phyloP scores from a whole-genome alignment of 2,797 vertebrate genomes.

The Etheostoma nigrum region DNA sequence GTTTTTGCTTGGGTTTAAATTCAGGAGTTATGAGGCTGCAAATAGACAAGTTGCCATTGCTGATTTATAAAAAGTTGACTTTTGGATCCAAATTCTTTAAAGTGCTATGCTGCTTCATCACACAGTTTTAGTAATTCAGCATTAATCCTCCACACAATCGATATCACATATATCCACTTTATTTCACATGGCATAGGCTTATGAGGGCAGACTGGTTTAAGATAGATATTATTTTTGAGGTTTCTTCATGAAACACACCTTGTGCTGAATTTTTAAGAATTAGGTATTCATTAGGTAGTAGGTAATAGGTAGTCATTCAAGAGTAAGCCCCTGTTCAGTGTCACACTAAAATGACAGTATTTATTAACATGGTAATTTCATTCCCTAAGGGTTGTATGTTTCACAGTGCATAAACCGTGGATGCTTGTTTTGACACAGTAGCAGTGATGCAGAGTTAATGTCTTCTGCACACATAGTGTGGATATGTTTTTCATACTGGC shows the following conservation, averaged over 20 bases:
- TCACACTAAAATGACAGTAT: background rate
- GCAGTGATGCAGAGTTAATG: slow-evolving; percentile 12
- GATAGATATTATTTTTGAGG: background rate
- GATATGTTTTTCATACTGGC: background rate
- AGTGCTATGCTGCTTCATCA: slow-evolving; percentile 1
- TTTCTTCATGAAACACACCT: background rate
- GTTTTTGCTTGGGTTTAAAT: slow-evolving; percentile 4
- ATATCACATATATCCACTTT: background rate
- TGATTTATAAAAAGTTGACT: slow-evolving; percentile 10
- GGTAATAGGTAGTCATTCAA: background rate
- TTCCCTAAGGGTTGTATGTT: background rate
- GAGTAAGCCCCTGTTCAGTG: background rate
- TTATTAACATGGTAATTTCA: background rate
- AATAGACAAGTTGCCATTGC: background rate
- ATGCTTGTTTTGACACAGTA: slow-evolving; percentile 33
- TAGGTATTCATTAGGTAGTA: background rate
- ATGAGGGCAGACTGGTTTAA: background rate
- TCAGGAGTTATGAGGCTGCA: slow-evolving; percentile 5
- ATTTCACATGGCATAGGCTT: background rate
- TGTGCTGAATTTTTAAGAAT: background rate
- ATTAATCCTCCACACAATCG: background rate
- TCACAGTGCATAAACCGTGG: slow-evolving; percentile 8
- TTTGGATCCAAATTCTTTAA: background rate
- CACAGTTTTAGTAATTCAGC: background rate
- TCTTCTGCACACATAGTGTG: slow-evolving; percentile 7